These are phyloP conservation scores for Cephalopholis sonnerati DNA, from an alignment of 2,113 vertebrate genomes.

Conservation along the genomic window DNA sequence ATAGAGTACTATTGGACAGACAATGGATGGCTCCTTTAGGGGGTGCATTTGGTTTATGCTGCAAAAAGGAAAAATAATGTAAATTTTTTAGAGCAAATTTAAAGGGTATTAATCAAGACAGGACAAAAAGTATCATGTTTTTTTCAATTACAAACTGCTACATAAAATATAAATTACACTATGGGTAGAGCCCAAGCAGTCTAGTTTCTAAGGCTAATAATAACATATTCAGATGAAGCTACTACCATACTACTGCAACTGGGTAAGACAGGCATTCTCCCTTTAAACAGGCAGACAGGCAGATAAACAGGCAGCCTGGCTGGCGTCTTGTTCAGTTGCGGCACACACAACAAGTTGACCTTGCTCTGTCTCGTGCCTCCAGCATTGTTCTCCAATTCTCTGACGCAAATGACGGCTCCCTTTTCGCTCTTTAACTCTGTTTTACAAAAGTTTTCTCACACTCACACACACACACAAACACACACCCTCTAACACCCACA, in stretches of 20 bases:
- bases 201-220: not conserved
- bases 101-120: constrained; percentile 1
- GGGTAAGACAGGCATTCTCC: not conserved
- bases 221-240: not conserved
- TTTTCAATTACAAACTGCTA: not conserved
- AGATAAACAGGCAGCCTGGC: constrained; percentile 5
- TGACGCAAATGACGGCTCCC: constrained; percentile 74
- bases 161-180: not conserved
- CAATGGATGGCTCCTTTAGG: not conserved
- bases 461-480: constrained; percentile 5
- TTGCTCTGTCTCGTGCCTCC: constrained; percentile 68
- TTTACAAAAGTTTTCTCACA: constrained; percentile 61
- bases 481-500: constrained; percentile 55
- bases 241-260: not conserved
- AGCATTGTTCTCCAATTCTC: constrained; percentile 75
- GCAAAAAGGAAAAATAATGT: not conserved
- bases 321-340: constrained; percentile 53
- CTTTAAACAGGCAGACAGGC: constrained; percentile 21
- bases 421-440: constrained; percentile 68
- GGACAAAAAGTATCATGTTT: not conserved
- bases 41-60: not conserved
- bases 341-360: constrained; percentile 70
- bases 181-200: not conserved
- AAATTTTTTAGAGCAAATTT: not conserved
- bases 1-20: not conserved